Conservation (phyloP, 1,140 invertebrate species). For the Diorhabda carinulata region DNA sequence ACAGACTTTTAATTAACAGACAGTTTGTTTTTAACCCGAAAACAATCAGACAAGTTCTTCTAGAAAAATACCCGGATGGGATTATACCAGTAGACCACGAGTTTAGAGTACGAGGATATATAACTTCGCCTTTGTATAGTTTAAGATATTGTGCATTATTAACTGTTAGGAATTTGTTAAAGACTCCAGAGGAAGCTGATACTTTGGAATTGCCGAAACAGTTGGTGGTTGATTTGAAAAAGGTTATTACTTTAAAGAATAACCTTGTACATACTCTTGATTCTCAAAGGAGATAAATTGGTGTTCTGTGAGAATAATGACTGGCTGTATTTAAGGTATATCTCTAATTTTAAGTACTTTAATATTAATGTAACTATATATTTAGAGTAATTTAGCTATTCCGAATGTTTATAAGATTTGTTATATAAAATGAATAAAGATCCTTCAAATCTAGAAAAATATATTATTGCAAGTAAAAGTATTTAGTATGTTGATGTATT, state of each 20-base stretch:
- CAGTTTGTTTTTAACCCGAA: slow-evolving; percentile 44
- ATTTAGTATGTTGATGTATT: too few species aligned
- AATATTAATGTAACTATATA: too few species aligned
- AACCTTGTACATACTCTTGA: neutral
- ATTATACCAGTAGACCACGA: slow-evolving; percentile 23
- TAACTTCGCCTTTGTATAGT: slow-evolving; percentile 41
- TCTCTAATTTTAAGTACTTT: too few species aligned
- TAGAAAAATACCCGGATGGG: slow-evolving; percentile 24
- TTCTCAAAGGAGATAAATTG: too few species aligned
- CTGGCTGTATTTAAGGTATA: too few species aligned
- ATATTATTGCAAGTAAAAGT: too few species aligned
- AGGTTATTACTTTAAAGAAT: slow-evolving; percentile 24
- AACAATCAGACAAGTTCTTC: slow-evolving; percentile 33
- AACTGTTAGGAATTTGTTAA: slow-evolving; percentile 33
- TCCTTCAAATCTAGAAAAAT: too few species aligned
- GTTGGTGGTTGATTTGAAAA: slow-evolving; percentile 37
- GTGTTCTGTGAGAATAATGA: too few species aligned
- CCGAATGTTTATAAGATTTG: too few species aligned
- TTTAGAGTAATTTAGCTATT: too few species aligned
- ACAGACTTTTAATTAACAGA: slow-evolving; percentile 50
- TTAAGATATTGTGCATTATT: slow-evolving; percentile 37
- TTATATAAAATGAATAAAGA: too few species aligned
- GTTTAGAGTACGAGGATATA: slow-evolving; percentile 27
- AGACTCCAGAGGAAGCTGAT: slow-evolving; percentile 30
- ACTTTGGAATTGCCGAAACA: slow-evolving; percentile 36